These are phyloP conservation scores for Diadophis punctatus DNA, from an alignment of 2,113 vertebrate genomes.

Conservation along the genomic window DNA sequence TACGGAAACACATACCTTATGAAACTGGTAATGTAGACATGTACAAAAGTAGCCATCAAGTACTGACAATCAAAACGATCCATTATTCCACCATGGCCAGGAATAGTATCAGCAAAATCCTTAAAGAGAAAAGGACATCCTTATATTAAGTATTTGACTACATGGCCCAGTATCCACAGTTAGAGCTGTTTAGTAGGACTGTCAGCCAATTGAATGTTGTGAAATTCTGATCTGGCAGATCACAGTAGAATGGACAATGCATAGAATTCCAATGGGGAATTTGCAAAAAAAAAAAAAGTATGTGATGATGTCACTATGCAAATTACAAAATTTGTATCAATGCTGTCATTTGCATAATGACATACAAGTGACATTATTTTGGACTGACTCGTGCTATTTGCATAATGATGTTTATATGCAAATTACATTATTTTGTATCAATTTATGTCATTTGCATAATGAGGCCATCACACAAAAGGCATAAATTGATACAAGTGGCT, in stretches of 20 bases:
- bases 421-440: neutral
- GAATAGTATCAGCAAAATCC: conserved; percentile 97
- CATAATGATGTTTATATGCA: neutral
- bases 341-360: neutral
- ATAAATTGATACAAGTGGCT: neutral
- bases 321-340: neutral
- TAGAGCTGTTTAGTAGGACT: neutral
- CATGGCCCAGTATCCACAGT: neutral
- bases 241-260: neutral
- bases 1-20: conserved; percentile 77
- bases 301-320: neutral
- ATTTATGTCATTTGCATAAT: neutral
- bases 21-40: conserved; percentile 96
- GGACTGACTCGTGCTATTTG: neutral
- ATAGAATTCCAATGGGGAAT: neutral
- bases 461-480: neutral
- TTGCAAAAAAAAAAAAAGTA: neutral
- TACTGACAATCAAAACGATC: conserved; percentile 98
- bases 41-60: conserved; percentile 97
- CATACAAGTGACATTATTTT: neutral
- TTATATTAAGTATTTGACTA: neutral
- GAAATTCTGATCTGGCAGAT: neutral
- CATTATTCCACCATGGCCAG: conserved; percentile 97
- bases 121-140: conserved; percentile 46
- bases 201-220: neutral